Base-by-base conservation (phyloP, 1,140 invertebrate species). In the Heliconius nattereri region DNA sequence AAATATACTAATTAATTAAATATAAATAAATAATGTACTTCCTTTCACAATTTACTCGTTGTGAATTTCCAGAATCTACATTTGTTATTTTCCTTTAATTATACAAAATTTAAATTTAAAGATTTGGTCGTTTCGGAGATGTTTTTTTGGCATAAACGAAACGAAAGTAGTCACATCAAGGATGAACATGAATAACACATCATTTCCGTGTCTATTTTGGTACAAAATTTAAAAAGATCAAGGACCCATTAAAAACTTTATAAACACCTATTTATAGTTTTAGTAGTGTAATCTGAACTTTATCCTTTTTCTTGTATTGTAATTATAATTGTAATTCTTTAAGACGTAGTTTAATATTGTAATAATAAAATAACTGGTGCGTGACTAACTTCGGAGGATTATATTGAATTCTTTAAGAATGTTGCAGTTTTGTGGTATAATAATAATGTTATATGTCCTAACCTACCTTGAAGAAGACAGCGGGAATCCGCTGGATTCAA, bases 151-250 rank as follows among this genome's bases (percentile, higher is more conserved):
- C 7, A 66, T 29, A 66, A 66, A 66, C 23, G 26, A 66, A 66
- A 29, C 23, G 60, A 66, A 66, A 66, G 60, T 66, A 6, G 23
- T 26, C 26, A 66, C 19, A 66, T 66, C 26, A 66, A 66, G 60
- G 60, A 66, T 26, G 60, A 60, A 66, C 11, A 66, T 66, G 3
- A 57, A 57, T 3, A 57, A 57, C 54, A 57, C 60, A 66, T 66
- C 8, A 29, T 66, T 66, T 66, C 60, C 60, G 60, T 66, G 13
- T 66, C 26, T 66, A 66, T 66, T 66, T 66, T 29, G 5, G 16
- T 66, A 66, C 23, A 66, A 66, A 29, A 66, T 29, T 11, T 66
- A 26, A 66, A 66, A 66, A 66, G 60, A 29, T 66, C 60, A 66
- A 66, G 60, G 60, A 29, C 13, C 2, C 23, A 29, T 29, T 66